These are phyloP conservation scores for Sphaerophoria taeniata DNA, from an alignment of 2,888 invertebrate genomes.

Conservation along the genomic window DNA sequence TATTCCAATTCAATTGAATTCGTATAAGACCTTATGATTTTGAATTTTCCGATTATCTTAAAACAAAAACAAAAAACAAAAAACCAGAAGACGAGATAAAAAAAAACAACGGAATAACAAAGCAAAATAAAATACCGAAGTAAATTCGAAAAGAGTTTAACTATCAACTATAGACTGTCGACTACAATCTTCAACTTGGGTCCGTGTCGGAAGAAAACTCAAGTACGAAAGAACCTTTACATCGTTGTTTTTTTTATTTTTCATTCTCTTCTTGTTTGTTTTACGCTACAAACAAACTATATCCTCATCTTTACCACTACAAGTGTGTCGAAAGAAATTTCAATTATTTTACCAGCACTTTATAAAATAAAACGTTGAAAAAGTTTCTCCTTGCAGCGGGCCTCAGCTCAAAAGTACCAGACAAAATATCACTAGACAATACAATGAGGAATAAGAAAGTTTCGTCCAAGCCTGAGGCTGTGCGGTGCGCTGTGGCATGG, in stretches of 20 bases:
- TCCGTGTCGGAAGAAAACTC: too few species aligned
- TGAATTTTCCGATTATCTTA: too few species aligned
- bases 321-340: constrained; percentile 52
- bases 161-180: too few species aligned
- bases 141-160: too few species aligned
- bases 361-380: constrained; percentile 62
- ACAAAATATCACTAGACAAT: constrained; percentile 21
- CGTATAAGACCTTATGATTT: too few species aligned
- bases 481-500: neutral
- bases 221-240: neutral
- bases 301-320: neutral
- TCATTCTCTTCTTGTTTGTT: too few species aligned
- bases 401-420: neutral
- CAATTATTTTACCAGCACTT: constrained; percentile 72
- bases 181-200: too few species aligned
- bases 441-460: constrained; percentile 41
- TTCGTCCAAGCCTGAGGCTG: constrained; percentile 29
- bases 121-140: too few species aligned
- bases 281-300: neutral
- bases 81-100: too few species aligned
- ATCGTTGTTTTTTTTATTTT: neutral
- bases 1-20: too few species aligned
- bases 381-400: constrained; percentile 61
- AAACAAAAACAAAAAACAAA: too few species aligned
- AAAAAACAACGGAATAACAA: too few species aligned